Conservation (phyloP, 30 jellyfish, hydroid and myxozoan species). For the Chrysaora quinquecirrha region DNA sequence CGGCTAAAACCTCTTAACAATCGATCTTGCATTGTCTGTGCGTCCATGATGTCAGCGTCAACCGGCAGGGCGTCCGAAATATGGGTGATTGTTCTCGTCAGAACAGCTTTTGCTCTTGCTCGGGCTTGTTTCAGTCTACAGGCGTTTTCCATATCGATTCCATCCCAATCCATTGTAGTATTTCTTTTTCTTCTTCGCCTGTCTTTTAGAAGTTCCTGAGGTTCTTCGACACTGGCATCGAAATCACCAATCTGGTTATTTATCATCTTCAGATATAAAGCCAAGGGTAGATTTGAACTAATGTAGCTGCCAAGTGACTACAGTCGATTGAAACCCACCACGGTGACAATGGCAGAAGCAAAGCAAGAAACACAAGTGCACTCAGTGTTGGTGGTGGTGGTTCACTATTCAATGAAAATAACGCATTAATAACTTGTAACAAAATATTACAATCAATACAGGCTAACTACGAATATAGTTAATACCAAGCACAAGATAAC, state of each 20-base stretch:
- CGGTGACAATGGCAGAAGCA: too few species aligned
- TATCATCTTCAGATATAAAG: background rate
- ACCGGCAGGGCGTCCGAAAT: slow-evolving; percentile 26
- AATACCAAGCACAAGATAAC: too few species aligned
- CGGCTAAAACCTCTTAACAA: background rate
- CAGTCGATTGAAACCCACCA: slow-evolving; percentile 1
- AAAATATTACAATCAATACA: too few species aligned
- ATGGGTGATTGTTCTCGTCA: slow-evolving; percentile 12
- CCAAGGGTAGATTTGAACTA: background rate
- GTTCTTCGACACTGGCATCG: background rate
- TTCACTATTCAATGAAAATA: too few species aligned
- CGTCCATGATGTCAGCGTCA: background rate
- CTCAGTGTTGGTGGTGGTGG: too few species aligned
- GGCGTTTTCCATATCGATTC: background rate
- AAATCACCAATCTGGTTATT: background rate
- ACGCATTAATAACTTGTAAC: too few species aligned
- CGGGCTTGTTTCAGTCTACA: slow-evolving; percentile 8
- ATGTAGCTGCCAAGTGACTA: background rate
- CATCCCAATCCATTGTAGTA: slow-evolving; percentile 9
- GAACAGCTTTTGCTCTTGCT: slow-evolving; percentile 22
- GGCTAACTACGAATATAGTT: too few species aligned
- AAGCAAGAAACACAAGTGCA: too few species aligned
- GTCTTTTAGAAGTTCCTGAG: background rate
- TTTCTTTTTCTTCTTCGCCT: background rate
- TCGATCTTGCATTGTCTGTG: background rate